A percentile compares a stretch with the other conserved stretches of the same genome.
phyloP scores from a whole-genome alignment of 2,797 vertebrate species.

The Kryptopterus vitreolus region DNA sequence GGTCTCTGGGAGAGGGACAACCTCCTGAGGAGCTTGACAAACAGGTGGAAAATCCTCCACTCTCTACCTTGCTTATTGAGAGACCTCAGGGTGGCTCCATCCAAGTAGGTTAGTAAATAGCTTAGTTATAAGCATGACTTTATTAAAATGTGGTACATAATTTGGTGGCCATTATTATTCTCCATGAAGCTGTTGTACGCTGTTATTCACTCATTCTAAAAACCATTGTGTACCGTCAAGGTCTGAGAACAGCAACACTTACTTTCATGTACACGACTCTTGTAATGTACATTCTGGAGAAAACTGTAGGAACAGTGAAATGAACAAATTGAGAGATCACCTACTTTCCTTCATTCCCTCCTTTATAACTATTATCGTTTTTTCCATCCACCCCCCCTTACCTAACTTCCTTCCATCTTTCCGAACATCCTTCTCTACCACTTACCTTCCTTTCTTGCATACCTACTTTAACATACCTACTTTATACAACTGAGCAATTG shows the following conservation, averaged over 20 bases:
- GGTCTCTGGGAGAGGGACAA: slow-evolving; percentile 87
- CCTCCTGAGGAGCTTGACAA: slow-evolving; percentile 85
- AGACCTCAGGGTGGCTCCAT: slow-evolving; percentile 83
- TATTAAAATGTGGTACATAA: not conserved
- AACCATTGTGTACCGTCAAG: not conserved
- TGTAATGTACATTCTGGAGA: not conserved
- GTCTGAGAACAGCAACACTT: no score
- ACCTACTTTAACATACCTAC: no score
- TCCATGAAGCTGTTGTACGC: not conserved
- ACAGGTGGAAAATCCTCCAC: slow-evolving; percentile 76
- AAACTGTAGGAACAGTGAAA: not conserved
- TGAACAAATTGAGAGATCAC: not conserved
- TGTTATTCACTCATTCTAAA: not conserved
- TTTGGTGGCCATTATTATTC: not conserved
- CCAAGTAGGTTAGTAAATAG: slow-evolving; percentile 83
- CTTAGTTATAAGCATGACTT: not conserved
- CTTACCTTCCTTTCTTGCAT: no score
- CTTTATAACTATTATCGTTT: no score
- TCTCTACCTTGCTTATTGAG: slow-evolving; percentile 84
- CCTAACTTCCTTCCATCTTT: no score
- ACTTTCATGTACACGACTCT: not conserved
- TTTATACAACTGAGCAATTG: no score
- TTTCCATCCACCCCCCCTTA: no score
- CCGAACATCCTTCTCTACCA: no score
- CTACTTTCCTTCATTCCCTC: no score